phyloP scores from a whole-genome alignment of 1,140 invertebrate genomes.

The Oryctes rhinoceros region DNA sequence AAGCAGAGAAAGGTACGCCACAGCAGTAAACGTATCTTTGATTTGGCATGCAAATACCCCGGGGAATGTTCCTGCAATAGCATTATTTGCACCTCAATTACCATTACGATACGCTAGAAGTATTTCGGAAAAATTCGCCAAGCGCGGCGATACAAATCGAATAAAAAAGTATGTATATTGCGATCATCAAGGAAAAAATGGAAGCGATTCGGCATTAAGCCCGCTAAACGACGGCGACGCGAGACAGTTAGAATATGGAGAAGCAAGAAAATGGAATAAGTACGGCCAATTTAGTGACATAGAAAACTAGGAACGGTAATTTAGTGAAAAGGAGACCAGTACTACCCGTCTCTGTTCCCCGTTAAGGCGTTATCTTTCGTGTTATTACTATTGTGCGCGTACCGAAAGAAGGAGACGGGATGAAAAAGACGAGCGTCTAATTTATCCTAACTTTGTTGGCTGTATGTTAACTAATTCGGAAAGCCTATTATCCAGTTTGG shows the following conservation, averaged over 20 bases:
- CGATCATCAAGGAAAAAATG: conserved; percentile 17
- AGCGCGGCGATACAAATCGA: background rate
- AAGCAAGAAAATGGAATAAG: conserved; percentile 30
- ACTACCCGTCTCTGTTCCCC: background rate
- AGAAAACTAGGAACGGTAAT: conserved; percentile 34
- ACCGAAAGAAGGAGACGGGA: background rate
- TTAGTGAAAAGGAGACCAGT: conserved; percentile 25
- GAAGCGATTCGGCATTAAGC: conserved; percentile 20
- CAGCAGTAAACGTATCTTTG: background rate
- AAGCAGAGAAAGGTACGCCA: background rate
- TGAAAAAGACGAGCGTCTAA: conserved; percentile 29
- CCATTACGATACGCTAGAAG: conserved; percentile 8
- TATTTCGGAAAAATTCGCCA: background rate
- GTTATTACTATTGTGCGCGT: background rate
- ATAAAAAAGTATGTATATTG: conserved; percentile 27
- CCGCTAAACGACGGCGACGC: background rate
- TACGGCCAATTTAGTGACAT: conserved; percentile 29
- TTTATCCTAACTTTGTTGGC: conserved; percentile 37
- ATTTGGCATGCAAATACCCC: background rate
- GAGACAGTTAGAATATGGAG: conserved; percentile 31
- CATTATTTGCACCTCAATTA: conserved; percentile 17
- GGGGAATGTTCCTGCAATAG: background rate
- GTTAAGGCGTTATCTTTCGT: background rate
- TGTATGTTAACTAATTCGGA: conserved; percentile 37
- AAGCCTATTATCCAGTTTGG: conserved; percentile 35